Evolutionary conservation across 2,113 vertebrate genomes (phyloP), one percentile per base, ranked within the genome.

Genomic region (Hyla sarda): DNA sequence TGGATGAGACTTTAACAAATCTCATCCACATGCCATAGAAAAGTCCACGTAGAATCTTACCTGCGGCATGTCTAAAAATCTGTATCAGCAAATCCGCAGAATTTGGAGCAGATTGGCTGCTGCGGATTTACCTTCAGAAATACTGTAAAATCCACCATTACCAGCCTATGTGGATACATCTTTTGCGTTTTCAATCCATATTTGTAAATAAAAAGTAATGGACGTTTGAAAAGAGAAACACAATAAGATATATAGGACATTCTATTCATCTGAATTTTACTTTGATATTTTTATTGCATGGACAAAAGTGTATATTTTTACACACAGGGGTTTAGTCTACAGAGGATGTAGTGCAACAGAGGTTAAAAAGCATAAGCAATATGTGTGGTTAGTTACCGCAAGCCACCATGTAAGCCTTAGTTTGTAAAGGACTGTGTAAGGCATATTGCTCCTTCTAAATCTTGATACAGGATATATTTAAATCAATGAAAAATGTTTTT

Each of bases 401-500:
- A 6, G 19, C 32, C 10, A 21, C 34, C 19, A 23, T 32, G 10
- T 4, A 41, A 41, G 32, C 19, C 34, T 41, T 23, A 23, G 67
- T 41, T 17, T 23, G 67, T 71, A 41, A 23, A 71, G 19, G 11
- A 28, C 19, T 0, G 2, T 71, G 8, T 23, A 71, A 3, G 16
- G 34, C 37, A 69, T 69, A 34, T 71, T 41, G 67, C 65, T 19
- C 65, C 65, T 19, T 69, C 65, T 34, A 19, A 16, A 69, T 30
- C 28, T 34, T 71, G 9, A 41, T 21, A 71, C 17, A 71, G 67
- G 28, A 41, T 5, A 10, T 37, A 69, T 34, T 37, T 13, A 67
- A 67, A 67, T 67, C 28, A 67, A 67, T 67, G 16, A 32, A 67
- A 67, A 67, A 67, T 69, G 1, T 69, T 69, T 69, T 69, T 16